phyloP scores from a whole-genome alignment of 2,888 invertebrate species.

The Pomacea canaliculata region DNA sequence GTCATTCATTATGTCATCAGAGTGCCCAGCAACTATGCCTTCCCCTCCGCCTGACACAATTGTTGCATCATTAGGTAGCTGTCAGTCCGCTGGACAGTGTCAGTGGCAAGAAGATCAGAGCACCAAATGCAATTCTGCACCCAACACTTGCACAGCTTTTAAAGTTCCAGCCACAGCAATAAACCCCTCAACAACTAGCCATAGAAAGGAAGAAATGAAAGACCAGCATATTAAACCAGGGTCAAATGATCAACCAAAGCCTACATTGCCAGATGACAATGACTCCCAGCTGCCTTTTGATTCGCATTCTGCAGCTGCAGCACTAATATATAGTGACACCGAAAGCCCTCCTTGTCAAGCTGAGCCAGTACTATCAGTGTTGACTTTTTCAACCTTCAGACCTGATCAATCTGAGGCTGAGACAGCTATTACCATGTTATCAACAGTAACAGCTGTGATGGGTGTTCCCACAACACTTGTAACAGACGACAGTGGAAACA shows the following conservation, averaged over 20 bases:
- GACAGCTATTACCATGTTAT: conserved; percentile 2
- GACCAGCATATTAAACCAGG: too few species aligned
- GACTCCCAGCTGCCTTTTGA: conserved; percentile 36
- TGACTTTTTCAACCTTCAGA: conserved; percentile 41
- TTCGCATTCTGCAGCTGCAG: conserved; percentile 49
- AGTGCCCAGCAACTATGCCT: conserved; percentile 18
- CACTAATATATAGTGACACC: conserved; percentile 42
- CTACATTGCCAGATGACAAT: conserved; percentile 13
- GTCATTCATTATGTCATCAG: conserved; percentile 7
- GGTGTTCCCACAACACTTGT: conserved; percentile 7
- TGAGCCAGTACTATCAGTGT: conserved; percentile 14
- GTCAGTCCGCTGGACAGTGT: too few species aligned
- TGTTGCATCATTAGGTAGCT: background rate
- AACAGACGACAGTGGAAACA: conserved; percentile 3
- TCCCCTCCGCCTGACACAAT: conserved; percentile 1
- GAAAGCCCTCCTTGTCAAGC: conserved; percentile 38
- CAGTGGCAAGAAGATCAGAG: too few species aligned
- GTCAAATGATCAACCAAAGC: background rate
- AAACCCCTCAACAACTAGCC: background rate
- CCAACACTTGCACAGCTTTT: background rate
- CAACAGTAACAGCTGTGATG: background rate
- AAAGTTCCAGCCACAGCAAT: background rate
- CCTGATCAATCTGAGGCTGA: conserved; percentile 34
- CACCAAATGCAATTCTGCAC: too few species aligned
- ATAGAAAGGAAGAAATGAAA: background rate